Evolutionary conservation across 2,113 vertebrate genomes (phyloP), one percentile per base, ranked within the genome.

Genomic region (Gnathonemus longibarbis): DNA sequence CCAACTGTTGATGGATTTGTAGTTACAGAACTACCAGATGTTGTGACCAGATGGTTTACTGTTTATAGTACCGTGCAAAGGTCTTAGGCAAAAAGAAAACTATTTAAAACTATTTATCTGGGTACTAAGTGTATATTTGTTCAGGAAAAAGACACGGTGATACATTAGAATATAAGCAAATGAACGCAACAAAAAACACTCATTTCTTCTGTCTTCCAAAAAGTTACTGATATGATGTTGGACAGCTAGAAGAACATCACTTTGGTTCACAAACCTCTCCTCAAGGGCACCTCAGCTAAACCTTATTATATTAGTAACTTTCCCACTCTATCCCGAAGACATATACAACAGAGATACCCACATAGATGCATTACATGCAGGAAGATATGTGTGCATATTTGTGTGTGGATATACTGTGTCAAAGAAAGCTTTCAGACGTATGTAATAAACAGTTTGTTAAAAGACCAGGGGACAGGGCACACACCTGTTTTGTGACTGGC

Each of bases 401-500:
- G 39, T 80, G 42, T 42, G 17, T 3, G 4, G 1, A 42, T 39
- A 80, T 8, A 17, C 5, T 39, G 74, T 42, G 35, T 39, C 74
- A 80, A 77, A 19, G 27, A 19, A 19, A 39, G 39, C 31, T 77
- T 39, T 80, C 35, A 80, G 74, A 80, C 5, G 2, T 39, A 77
- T 80, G 35, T 19, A 80, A 42, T 80, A 35, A 80, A 39, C 6
- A 19, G 35, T 80, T 80, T 80, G 74, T 7, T 39, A 17, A 80
- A 42, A 17, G 35, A 80, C 19, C 15, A 42, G 35, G 74, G 35
- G 74, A 80, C 74, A 80, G 35, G 74, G 35, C 35, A 39, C 5
- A 80, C 74, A 80, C 74, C 74, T 80, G 74, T 77, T 77, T 77
- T 77, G 74, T 80, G 74, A 80, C 27, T 19, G 74, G 74, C 35